Evolutionary conservation across 2,888 invertebrate species (phyloP).

Genomic region (Loripinus fragilis): DNA sequence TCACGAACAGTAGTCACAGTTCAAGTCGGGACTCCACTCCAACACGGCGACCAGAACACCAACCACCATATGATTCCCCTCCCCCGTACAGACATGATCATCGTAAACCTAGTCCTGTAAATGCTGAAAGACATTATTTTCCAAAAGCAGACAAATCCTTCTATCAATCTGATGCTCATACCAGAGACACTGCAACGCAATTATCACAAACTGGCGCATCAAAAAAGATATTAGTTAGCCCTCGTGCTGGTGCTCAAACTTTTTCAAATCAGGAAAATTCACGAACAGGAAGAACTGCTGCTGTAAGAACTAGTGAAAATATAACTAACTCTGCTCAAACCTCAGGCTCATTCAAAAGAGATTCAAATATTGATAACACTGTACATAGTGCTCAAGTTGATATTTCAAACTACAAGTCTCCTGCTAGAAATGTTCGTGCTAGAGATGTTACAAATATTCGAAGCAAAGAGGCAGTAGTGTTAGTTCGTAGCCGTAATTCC

Average conservation of each 20-base stretch:
- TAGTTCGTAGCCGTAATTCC: conserved; percentile 26
- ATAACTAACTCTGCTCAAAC: conserved; percentile 4
- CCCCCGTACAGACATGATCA: conserved; percentile 59
- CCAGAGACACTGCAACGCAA: conserved; percentile 6
- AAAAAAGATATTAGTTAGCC: neutral
- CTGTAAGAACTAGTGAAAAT: neutral
- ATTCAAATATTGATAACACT: conserved; percentile 30
- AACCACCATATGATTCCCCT: conserved; percentile 56
- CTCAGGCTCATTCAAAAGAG: neutral
- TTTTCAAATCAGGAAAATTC: neutral
- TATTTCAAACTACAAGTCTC: conserved; percentile 26
- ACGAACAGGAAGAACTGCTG: neutral
- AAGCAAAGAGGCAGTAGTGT: neutral
- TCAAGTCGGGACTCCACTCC: conserved; percentile 34
- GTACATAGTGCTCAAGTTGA: conserved; percentile 49
- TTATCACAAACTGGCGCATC: neutral
- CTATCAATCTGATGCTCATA: conserved; percentile 41
- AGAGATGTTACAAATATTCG: conserved; percentile 9
- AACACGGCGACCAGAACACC: conserved; percentile 44
- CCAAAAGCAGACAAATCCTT: conserved; percentile 47
- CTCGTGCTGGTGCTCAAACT: conserved; percentile 1
- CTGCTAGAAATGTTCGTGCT: conserved; percentile 15
- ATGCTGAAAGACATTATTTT: conserved; percentile 60
- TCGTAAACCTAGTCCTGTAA: conserved; percentile 59
- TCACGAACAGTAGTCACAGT: conserved; percentile 17